Evolutionary conservation across 2,888 invertebrate genomes (phyloP).

Genomic region (Pollenia labialis): DNA sequence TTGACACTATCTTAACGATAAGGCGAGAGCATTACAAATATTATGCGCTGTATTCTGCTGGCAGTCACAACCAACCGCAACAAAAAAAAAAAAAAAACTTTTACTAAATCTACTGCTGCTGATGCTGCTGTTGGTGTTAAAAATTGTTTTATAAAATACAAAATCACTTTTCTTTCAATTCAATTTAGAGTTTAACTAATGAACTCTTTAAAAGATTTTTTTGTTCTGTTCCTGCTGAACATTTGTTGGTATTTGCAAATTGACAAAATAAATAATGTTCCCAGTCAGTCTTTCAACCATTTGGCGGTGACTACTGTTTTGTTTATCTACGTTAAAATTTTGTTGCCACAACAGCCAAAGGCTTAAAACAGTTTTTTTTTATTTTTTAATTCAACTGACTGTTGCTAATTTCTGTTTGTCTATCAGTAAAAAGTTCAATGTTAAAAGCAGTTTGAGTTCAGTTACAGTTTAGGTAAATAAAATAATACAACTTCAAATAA

Average conservation of each 20-base stretch:
- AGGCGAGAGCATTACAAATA: constrained; percentile 71
- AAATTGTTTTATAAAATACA: constrained; percentile 67
- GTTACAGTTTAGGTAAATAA: constrained; percentile 53
- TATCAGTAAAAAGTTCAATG: constrained; percentile 68
- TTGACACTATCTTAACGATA: constrained; percentile 71
- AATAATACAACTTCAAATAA: constrained; percentile 12
- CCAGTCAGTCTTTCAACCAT: constrained; percentile 73
- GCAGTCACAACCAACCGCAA: constrained; percentile 6
- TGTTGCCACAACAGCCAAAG: constrained; percentile 25
- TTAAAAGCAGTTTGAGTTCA: constrained; percentile 69
- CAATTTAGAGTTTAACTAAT: constrained; percentile 76
- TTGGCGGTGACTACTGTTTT: constrained; percentile 68
- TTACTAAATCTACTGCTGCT: background rate
- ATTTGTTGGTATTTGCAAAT: constrained; percentile 76
- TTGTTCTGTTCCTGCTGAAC: constrained; percentile 43
- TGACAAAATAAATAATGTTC: constrained; percentile 82
- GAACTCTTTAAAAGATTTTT: constrained; percentile 76
- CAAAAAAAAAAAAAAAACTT: background rate
- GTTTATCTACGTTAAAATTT: constrained; percentile 53
- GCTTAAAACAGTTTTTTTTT: background rate
- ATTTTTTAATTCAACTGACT: constrained; percentile 52
- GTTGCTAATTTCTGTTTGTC: constrained; percentile 74
- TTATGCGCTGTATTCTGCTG: constrained; percentile 61
- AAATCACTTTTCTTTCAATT: constrained; percentile 69
- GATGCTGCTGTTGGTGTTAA: constrained; percentile 68